Base-by-base conservation (phyloP, 2,113 vertebrate genomes). In the Oryzias javanicus region DNA sequence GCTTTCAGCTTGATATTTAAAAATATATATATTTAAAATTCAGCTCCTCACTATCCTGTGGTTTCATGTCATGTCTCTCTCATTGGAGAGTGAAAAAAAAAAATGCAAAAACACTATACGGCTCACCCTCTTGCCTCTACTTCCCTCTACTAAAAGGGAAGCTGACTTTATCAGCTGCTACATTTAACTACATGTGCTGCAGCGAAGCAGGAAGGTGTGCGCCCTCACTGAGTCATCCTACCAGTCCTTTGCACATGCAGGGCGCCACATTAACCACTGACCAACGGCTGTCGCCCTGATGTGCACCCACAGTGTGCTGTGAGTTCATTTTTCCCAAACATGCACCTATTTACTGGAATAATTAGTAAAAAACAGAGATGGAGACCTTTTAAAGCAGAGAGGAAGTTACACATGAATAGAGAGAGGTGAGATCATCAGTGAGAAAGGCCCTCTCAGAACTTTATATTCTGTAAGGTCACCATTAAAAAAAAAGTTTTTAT, bases 141-240 rank as follows among this genome's bases (percentile, higher is more conserved):
- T 92, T 92, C 91, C 90, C 79, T 72, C 83, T 89, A 85, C 69
- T 74, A 80, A 59, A 35, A 77, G 86, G 85, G 87, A 92, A 92
- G 86, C 76, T 67, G 29, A 10, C 42, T 75, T 70, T 76, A 86
- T 86, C 84, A 78, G 60, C 10, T 4, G 0, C 13, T 17, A 67
- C 47, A 17, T 58, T 69, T 57, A 40, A 3, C 35, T 16, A 45
- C 25, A 61, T 46, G 53, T 24, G 47, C 18, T 72, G 42, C 50
- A 46, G 57, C 66, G 62, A n/a, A 72, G 42, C 71, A 87, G 83
- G 83, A 83, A 84, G 85, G 72, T 61, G 19, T 51, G 48, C 18
- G 59, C 14, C 54, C 29, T 46, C 3, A 15, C 60, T 52, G 14
- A 62, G 65, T 54, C 65, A 49, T 22, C 25, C 46, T 24, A 67